Conservation (phyloP, 2,888 invertebrate species). For the Mesorhabditis spiculigera region DNA sequence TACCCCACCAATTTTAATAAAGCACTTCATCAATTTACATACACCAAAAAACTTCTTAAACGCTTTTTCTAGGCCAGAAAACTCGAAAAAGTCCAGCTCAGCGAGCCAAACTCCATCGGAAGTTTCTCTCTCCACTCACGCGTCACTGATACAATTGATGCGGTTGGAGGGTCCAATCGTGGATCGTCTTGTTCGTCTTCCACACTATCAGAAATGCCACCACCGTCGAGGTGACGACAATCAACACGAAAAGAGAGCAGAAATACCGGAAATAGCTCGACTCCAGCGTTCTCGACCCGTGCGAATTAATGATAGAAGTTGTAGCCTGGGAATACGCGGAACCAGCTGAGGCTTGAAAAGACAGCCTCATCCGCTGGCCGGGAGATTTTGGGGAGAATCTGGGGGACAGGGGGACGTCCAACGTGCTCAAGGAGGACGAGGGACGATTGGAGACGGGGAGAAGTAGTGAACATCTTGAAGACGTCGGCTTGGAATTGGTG, state of each 20-base stretch:
- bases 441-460: neutral
- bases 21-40: too few species aligned
- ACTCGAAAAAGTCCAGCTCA: too few species aligned
- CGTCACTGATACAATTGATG: neutral
- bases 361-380: neutral
- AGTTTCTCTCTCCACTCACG: neutral
- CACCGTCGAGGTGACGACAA: conserved; percentile 21
- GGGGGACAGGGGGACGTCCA: neutral
- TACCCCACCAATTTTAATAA: too few species aligned
- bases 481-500: neutral
- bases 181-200: conserved; percentile 17
- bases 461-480: neutral
- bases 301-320: neutral
- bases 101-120: too few species aligned
- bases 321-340: neutral
- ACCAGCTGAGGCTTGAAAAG: neutral
- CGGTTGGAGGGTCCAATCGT: neutral
- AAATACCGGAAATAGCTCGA: conserved; percentile 34
- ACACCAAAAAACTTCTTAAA: too few species aligned
- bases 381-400: neutral
- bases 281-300: conserved; percentile 14
- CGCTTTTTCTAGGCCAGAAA: too few species aligned
- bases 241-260: conserved; percentile 25
- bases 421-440: neutral
- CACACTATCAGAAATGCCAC: conserved; percentile 28